phyloP scores from a whole-genome alignment of 1,140 invertebrate species.

The Lerema accius region DNA sequence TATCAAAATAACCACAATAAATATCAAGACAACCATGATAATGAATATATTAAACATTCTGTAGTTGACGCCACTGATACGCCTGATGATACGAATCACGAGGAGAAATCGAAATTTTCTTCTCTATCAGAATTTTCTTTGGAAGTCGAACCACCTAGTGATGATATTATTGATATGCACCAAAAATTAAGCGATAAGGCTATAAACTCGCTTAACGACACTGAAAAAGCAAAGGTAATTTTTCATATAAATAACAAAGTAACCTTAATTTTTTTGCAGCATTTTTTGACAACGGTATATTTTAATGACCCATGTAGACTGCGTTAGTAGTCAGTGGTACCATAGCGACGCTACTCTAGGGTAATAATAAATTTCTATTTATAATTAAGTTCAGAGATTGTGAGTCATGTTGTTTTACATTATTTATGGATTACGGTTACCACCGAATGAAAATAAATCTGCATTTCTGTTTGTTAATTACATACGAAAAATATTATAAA shows the following conservation, averaged over 20 bases:
- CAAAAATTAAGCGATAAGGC: slow-evolving; percentile 38
- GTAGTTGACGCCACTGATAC: slow-evolving; percentile 15
- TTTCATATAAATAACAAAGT: background rate
- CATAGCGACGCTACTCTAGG: too few species aligned
- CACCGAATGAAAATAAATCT: too few species aligned
- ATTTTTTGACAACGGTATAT: too few species aligned
- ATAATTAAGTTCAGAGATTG: too few species aligned
- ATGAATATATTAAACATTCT: slow-evolving; percentile 8
- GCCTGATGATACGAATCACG: slow-evolving; percentile 12
- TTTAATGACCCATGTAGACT: too few species aligned
- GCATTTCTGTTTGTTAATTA: too few species aligned
- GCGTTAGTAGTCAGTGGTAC: too few species aligned
- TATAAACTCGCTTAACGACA: slow-evolving; percentile 14
- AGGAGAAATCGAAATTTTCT: slow-evolving; percentile 54
- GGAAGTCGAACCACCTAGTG: slow-evolving; percentile 38
- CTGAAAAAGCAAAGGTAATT: slow-evolving; percentile 37
- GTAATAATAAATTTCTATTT: too few species aligned
- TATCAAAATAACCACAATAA: background rate
- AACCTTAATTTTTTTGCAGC: too few species aligned
- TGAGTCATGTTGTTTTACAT: too few species aligned
- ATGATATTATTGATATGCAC: slow-evolving; percentile 21
- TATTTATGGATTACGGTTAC: too few species aligned
- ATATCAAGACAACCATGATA: slow-evolving; percentile 5
- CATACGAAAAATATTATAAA: too few species aligned
- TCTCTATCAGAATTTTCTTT: slow-evolving; percentile 66